These are phyloP conservation scores for Scortum barcoo DNA, from an alignment of 2,113 vertebrate species.

Conservation along the genomic window DNA sequence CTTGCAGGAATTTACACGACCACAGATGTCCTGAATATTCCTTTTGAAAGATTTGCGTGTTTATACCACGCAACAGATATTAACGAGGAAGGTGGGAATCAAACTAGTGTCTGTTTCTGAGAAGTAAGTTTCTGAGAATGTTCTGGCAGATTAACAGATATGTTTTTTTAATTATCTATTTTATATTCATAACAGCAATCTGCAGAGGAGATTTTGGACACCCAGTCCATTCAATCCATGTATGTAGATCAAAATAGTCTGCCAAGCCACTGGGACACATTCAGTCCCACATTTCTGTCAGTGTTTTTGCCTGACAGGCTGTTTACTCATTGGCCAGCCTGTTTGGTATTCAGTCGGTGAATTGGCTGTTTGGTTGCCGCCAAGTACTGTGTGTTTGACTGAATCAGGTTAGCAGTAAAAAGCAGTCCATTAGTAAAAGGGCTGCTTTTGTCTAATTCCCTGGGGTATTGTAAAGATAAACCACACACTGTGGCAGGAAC, in stretches of 20 bases:
- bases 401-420: constrained; percentile 61
- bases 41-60: not conserved
- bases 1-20: too few relatives aligned
- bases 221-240: not conserved
- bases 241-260: not conserved
- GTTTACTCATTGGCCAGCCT: constrained; percentile 32
- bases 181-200: not conserved
- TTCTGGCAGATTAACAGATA: not conserved
- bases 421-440: constrained; percentile 46
- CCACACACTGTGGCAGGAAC: constrained; percentile 7
- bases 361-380: constrained; percentile 47
- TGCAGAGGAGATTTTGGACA: not conserved
- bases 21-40: not conserved
- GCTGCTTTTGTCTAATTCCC: constrained; percentile 25
- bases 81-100: not conserved
- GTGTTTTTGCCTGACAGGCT: constrained; percentile 32
- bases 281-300: constrained; percentile 27
- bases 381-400: constrained; percentile 56
- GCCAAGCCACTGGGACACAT: constrained; percentile 19
- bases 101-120: not conserved
- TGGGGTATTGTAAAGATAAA: constrained; percentile 35
- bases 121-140: not conserved
- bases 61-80: not conserved
- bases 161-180: not conserved
- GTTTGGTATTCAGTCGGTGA: constrained; percentile 60